phyloP scores from a whole-genome alignment of 2,888 invertebrate species.

The Phyllotreta cruciferae region DNA sequence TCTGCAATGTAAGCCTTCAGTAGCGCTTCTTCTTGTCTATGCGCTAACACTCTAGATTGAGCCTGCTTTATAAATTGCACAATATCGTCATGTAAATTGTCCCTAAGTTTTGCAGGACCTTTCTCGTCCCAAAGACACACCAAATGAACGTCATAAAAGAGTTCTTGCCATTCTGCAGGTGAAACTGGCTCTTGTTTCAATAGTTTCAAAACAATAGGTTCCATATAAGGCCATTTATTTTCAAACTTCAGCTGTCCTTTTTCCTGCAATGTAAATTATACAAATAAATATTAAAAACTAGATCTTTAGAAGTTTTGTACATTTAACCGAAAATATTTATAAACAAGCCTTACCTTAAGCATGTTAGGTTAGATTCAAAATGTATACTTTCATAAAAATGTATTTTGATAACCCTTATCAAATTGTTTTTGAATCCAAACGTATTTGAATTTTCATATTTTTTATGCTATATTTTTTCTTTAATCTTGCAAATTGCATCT shows the following conservation, averaged over 20 bases:
- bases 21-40: slow-evolving; percentile 93
- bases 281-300: not conserved
- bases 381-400: slow-evolving; percentile 23
- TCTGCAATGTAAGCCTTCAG: slow-evolving; percentile 96
- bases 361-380: slow-evolving; percentile 45
- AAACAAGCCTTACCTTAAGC: slow-evolving; percentile 46
- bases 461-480: slow-evolving; percentile 9
- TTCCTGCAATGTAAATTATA: slow-evolving; percentile 62
- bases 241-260: slow-evolving; percentile 88
- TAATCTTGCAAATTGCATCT: not conserved
- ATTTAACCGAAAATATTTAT: not conserved
- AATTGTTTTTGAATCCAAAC: slow-evolving; percentile 12
- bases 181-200: slow-evolving; percentile 93
- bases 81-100: slow-evolving; percentile 90
- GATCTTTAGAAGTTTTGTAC: not conserved
- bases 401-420: slow-evolving; percentile 12
- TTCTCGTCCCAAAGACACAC: slow-evolving; percentile 98
- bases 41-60: slow-evolving; percentile 86
- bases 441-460: slow-evolving; percentile 11
- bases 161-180: slow-evolving; percentile 95
- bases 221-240: slow-evolving; percentile 96
- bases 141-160: slow-evolving; percentile 94
- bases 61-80: slow-evolving; percentile 94
- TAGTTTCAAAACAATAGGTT: slow-evolving; percentile 91
- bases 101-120: slow-evolving; percentile 86